Percentiles rank a stretch among this genome's conserved stretches.
These are phyloP conservation scores for Amblyjoppa proteus DNA, from an alignment of 2,888 invertebrate species.

Conservation along the genomic window DNA sequence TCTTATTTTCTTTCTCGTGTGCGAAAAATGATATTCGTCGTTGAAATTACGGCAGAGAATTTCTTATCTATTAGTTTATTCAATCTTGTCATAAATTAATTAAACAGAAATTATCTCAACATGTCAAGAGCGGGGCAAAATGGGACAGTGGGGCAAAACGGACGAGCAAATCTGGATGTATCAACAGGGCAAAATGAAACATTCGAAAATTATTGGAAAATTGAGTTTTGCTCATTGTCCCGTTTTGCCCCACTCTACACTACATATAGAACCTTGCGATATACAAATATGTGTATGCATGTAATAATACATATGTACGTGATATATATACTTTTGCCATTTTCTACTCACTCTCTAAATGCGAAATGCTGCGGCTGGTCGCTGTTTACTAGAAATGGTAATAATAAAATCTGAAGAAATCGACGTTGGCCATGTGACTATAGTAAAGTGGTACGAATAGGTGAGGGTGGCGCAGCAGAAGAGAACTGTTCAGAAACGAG, in stretches of 20 bases:
- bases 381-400: slow-evolving; percentile 81
- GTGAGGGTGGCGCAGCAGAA: slow-evolving; percentile 57
- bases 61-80: neutral
- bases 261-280: neutral
- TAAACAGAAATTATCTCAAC: neutral
- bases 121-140: neutral
- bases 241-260: no score
- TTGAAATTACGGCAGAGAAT: neutral
- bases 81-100: neutral
- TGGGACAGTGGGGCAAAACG: no score
- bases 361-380: slow-evolving; percentile 47
- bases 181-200: no score
- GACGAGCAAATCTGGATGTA: no score
- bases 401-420: slow-evolving; percentile 81
- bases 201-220: no score
- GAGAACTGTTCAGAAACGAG: slow-evolving; percentile 32
- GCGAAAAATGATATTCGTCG: neutral
- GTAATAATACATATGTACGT: neutral
- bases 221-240: no score
- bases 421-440: slow-evolving; percentile 65
- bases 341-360: slow-evolving; percentile 45
- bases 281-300: neutral
- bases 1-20: neutral
- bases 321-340: slow-evolving; percentile 29
- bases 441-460: slow-evolving; percentile 62